These are phyloP conservation scores for Physeter macrocephalus DNA, from an alignment of 2,113 vertebrate genomes.

Conservation along the genomic window DNA sequence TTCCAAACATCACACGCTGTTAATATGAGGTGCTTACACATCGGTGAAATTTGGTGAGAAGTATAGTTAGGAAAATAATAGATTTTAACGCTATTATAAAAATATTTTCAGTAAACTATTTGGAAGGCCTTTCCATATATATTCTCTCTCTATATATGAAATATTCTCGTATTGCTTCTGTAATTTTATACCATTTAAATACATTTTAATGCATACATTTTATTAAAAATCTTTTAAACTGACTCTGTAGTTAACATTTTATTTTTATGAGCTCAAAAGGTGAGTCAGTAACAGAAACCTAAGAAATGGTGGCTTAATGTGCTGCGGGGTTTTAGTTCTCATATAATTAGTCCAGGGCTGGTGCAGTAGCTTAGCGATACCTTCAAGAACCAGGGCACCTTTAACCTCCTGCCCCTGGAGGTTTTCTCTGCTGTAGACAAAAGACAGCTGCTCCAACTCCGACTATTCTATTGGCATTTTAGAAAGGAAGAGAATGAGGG, in stretches of 20 bases:
- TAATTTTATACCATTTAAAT: neutral
- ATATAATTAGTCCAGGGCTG: neutral
- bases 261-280: neutral
- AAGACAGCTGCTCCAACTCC: neutral
- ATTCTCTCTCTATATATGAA: neutral
- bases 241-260: neutral
- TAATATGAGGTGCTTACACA: neutral
- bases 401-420: neutral
- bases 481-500: neutral
- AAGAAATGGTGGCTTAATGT: neutral
- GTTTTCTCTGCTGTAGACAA: neutral
- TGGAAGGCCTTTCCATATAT: neutral
- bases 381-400: neutral
- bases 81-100: neutral
- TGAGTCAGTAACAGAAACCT: neutral
- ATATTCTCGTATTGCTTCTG: neutral
- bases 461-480: neutral
- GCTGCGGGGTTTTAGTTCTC: neutral
- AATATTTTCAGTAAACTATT: neutral
- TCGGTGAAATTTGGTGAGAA: neutral
- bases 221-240: neutral
- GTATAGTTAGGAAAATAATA: neutral
- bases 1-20: neutral
- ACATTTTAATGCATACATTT: neutral
- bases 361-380: fast-evolving